A percentile compares a stretch with the other conserved stretches of the same genome.
These are phyloP conservation scores for Saccopteryx leptura DNA, from an alignment of 2,113 vertebrate species.

Conservation along the genomic window DNA sequence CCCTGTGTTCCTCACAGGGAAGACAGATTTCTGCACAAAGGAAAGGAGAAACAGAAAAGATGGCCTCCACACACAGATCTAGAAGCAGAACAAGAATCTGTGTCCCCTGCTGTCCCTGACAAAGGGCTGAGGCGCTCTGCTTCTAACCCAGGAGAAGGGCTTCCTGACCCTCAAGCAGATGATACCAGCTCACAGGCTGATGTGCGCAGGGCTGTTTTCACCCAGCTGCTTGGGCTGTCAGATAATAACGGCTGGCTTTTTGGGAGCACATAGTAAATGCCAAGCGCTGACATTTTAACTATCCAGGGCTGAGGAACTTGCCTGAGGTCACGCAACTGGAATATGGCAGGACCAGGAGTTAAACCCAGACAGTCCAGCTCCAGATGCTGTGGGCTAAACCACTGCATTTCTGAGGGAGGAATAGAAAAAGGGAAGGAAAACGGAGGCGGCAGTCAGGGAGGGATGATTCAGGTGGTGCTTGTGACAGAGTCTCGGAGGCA, in stretches of 20 bases:
- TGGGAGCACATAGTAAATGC: conserved; percentile 16
- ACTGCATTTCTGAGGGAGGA: background rate
- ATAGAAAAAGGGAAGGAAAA: background rate
- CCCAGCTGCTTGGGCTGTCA: background rate
- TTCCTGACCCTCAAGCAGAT: background rate
- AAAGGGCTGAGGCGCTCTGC: background rate
- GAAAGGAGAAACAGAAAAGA: background rate
- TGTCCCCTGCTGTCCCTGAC: background rate
- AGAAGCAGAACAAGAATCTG: background rate
- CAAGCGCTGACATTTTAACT: conserved; percentile 53
- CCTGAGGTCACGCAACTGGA: background rate
- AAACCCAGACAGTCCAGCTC: background rate
- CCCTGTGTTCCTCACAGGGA: background rate
- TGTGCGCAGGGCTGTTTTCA: background rate
- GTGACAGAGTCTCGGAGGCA: too few species aligned
- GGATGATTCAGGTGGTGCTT: too few species aligned
- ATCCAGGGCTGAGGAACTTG: background rate
- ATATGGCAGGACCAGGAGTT: background rate
- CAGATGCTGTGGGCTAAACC: background rate
- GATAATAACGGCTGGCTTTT: conserved; percentile 3
- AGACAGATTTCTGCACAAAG: background rate
- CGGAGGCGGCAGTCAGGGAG: too few species aligned
- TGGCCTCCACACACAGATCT: background rate
- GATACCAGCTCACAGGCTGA: background rate
- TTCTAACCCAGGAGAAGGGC: background rate